These are phyloP conservation scores for Antheraea yamamai DNA, from an alignment of 2,888 invertebrate species.

Conservation along the genomic window DNA sequence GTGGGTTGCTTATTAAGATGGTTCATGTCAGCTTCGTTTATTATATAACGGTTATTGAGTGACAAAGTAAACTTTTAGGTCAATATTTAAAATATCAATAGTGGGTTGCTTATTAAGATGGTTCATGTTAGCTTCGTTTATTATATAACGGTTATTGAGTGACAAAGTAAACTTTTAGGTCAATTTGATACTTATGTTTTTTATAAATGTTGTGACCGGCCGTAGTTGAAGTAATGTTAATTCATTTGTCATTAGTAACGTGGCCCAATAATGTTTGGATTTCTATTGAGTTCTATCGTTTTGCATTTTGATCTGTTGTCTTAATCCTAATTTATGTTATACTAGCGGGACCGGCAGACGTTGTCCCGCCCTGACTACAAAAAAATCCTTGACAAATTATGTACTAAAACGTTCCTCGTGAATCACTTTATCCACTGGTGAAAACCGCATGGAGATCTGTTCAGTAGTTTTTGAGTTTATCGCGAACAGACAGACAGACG, in stretches of 20 bases:
- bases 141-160: neutral
- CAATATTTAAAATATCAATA: neutral
- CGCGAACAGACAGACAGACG: too few relatives aligned
- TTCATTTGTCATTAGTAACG: neutral
- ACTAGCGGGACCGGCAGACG: too few relatives aligned
- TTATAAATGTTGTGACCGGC: neutral
- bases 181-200: neutral
- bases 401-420: too few relatives aligned
- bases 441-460: too few relatives aligned
- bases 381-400: too few relatives aligned
- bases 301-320: neutral
- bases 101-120: neutral
- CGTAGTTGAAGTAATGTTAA: neutral
- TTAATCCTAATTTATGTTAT: neutral
- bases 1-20: neutral
- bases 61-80: neutral
- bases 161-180: neutral
- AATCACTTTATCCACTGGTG: too few relatives aligned
- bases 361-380: too few relatives aligned
- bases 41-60: neutral
- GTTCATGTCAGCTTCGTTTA: neutral
- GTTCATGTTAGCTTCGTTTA: neutral
- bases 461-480: too few relatives aligned
- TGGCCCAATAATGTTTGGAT: neutral
- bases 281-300: neutral